phyloP scores from a whole-genome alignment of 1,140 invertebrate genomes.

The Agrypnia vestita region DNA sequence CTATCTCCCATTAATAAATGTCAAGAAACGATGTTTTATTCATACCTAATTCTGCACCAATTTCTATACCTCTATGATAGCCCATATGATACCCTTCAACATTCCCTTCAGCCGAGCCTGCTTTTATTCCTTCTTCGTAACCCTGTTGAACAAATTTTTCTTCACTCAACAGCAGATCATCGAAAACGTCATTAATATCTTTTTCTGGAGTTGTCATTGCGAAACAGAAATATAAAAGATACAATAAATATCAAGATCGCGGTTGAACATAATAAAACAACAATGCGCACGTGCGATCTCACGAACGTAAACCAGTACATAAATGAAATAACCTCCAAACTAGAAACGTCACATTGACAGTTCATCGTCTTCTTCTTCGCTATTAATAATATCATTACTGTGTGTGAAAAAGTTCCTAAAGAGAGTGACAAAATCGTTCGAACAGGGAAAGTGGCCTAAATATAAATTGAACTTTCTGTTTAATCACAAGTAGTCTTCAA shows the following conservation, averaged over 20 bases:
- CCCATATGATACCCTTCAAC: constrained; percentile 78
- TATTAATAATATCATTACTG: background rate
- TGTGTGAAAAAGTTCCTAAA: too few species aligned
- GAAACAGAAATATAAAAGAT: background rate
- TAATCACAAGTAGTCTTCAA: too few species aligned
- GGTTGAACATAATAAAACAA: background rate
- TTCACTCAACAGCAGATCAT: constrained; percentile 77
- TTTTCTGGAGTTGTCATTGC: constrained; percentile 63
- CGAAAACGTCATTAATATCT: constrained; percentile 79
- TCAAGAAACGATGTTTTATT: too few species aligned
- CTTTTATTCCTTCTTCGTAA: constrained; percentile 76
- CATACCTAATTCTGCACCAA: constrained; percentile 77
- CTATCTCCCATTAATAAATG: too few species aligned
- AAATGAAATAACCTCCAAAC: constrained; percentile 8
- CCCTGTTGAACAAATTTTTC: constrained; percentile 73
- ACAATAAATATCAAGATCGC: background rate
- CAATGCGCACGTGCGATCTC: background rate
- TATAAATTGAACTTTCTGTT: too few species aligned
- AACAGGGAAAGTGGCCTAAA: too few species aligned
- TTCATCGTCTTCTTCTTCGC: background rate
- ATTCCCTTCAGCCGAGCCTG: constrained; percentile 70
- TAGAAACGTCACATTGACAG: constrained; percentile 18
- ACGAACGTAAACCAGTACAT: background rate
- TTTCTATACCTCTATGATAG: constrained; percentile 77
- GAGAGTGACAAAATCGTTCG: too few species aligned